These are phyloP conservation scores for Eupristina koningsbergeri DNA, from an alignment of 1,140 invertebrate genomes.

Conservation along the genomic window DNA sequence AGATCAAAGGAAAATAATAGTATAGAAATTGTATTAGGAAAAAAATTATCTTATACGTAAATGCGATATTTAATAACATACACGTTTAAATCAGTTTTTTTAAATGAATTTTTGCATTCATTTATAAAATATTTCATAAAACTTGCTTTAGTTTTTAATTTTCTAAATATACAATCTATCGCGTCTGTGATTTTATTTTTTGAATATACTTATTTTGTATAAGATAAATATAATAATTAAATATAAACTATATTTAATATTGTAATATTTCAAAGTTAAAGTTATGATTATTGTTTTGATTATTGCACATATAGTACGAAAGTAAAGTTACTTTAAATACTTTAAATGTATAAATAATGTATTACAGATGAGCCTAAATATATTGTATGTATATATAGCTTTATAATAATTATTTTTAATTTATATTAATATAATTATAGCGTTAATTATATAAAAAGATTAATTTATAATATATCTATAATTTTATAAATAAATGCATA, in stretches of 20 bases:
- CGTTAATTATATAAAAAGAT: not conserved
- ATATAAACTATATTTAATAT: constrained; percentile 36
- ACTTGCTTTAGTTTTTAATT: constrained; percentile 15
- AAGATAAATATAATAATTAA: constrained; percentile 25
- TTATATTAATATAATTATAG: not conserved
- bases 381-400: constrained; percentile 40
- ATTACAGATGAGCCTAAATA: constrained; percentile 24
- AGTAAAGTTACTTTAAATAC: constrained; percentile 3
- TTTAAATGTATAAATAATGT: constrained; percentile 46
- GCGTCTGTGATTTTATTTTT: constrained; percentile 48
- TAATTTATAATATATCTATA: constrained; percentile 16
- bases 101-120: constrained; percentile 8
- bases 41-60: not conserved
- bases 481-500: constrained; percentile 25
- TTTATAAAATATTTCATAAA: constrained; percentile 8
- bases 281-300: constrained; percentile 15
- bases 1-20: constrained; percentile 23
- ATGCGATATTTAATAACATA: not conserved
- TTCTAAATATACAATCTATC: constrained; percentile 27
- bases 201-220: constrained; percentile 31
- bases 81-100: constrained; percentile 8
- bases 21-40: not conserved
- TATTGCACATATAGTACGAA: not conserved
- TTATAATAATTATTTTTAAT: constrained; percentile 44
- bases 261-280: not conserved